A percentile compares a stretch with the other conserved stretches of the same genome.
phyloP scores from a whole-genome alignment of 2,113 vertebrate genomes.

The Trichomycterus rosablanca region DNA sequence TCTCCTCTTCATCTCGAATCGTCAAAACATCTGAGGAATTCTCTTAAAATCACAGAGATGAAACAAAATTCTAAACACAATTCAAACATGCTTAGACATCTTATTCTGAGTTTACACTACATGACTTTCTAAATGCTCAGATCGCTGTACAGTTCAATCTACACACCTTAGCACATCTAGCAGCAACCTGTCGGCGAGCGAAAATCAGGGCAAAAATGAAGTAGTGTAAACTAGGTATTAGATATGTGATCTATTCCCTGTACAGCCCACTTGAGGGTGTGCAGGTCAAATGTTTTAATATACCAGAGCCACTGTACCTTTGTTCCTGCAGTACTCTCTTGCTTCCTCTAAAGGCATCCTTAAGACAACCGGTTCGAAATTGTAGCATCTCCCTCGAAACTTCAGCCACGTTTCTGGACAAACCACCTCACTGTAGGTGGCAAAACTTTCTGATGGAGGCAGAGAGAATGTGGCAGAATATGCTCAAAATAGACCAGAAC shows the following conservation, averaged over 20 bases:
- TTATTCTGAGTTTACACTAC: too few relatives aligned
- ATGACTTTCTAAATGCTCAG: too few relatives aligned
- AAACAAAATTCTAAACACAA: background rate
- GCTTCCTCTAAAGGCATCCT: conserved; percentile 76
- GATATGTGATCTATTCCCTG: too few relatives aligned
- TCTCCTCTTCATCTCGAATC: conserved; percentile 80
- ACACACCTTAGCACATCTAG: too few relatives aligned
- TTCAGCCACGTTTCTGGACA: conserved; percentile 86
- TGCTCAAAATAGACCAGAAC: background rate
- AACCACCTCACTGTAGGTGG: conserved; percentile 56
- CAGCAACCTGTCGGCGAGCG: too few relatives aligned
- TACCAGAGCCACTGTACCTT: conserved; percentile 79
- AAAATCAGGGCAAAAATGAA: too few relatives aligned
- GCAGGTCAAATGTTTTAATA: too few relatives aligned
- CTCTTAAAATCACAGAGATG: conserved; percentile 43
- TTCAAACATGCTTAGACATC: background rate
- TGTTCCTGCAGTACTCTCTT: conserved; percentile 77
- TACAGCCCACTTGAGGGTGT: too few relatives aligned
- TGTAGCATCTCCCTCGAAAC: conserved; percentile 84
- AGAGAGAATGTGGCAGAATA: conserved; percentile 16
- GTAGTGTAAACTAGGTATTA: too few relatives aligned
- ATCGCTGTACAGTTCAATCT: too few relatives aligned
- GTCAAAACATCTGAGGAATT: conserved; percentile 79
- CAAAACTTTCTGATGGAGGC: conserved; percentile 66
- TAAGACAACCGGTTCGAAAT: conserved; percentile 79